Conservation (phyloP, 2,888 invertebrate genomes). For the Leptinotarsa rubiginosa region DNA sequence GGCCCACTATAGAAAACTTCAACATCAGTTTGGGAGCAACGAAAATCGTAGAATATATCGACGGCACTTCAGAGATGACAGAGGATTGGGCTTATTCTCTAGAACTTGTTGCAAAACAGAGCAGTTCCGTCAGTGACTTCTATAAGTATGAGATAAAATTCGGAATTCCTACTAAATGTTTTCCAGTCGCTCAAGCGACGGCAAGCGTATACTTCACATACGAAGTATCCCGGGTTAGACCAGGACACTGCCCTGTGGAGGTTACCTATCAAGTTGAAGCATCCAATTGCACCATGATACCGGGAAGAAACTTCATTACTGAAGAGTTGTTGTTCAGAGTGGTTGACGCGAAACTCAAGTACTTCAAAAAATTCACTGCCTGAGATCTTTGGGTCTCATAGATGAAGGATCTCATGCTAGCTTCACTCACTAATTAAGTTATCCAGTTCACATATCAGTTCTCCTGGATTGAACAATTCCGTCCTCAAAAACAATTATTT, state of each 20-base stretch:
- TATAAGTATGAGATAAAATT: slow-evolving; percentile 44
- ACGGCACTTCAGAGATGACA: slow-evolving; percentile 26
- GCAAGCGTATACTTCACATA: slow-evolving; percentile 43
- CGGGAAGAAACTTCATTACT: slow-evolving; percentile 28
- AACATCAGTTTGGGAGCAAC: slow-evolving; percentile 4
- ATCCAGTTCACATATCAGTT: no score
- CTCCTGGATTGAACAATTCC: no score
- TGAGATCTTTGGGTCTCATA: not conserved
- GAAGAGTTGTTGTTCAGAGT: slow-evolving; percentile 36
- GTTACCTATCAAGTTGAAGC: slow-evolving; percentile 37
- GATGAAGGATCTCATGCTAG: not conserved
- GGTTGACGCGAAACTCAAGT: slow-evolving; percentile 24
- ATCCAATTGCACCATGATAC: slow-evolving; percentile 16
- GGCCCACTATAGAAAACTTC: slow-evolving; percentile 38
- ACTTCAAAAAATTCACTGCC: slow-evolving; percentile 21
- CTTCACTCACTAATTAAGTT: not conserved
- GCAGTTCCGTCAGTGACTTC: slow-evolving; percentile 34
- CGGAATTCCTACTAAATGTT: slow-evolving; percentile 43
- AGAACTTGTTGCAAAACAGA: slow-evolving; percentile 12
- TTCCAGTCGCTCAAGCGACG: slow-evolving; percentile 46
- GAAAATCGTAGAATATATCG: slow-evolving; percentile 33
- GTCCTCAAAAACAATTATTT: no score
- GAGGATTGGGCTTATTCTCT: slow-evolving; percentile 39
- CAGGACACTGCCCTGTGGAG: slow-evolving; percentile 40
- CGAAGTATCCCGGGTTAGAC: slow-evolving; percentile 44